Conservation (phyloP, 1,140 invertebrate genomes). For the Psilanteris sp. region DNA sequence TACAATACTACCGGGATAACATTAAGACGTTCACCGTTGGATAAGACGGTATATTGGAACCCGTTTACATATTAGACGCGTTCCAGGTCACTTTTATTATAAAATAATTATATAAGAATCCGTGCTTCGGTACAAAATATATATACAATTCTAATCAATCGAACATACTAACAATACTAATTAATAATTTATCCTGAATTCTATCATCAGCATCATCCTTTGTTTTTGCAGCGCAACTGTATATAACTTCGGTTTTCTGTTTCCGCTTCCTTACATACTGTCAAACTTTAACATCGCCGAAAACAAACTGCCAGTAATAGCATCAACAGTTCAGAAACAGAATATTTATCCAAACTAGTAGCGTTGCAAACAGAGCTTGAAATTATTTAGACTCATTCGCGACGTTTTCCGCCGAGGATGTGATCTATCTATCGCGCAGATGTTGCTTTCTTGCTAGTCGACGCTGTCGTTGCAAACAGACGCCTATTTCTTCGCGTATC, state of each 20-base stretch:
- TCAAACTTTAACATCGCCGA: conserved; percentile 8
- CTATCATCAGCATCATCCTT: background rate
- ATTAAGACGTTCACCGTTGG: conserved; percentile 27
- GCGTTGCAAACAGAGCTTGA: conserved; percentile 34
- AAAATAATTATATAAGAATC: too few species aligned
- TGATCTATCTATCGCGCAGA: conserved; percentile 40
- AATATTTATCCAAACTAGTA: conserved; percentile 40
- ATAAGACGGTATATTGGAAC: conserved; percentile 35
- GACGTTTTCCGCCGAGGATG: conserved; percentile 41
- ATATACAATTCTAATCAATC: too few species aligned
- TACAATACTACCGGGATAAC: conserved; percentile 30
- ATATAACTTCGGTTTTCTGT: conserved; percentile 21
- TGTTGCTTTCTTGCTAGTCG: conserved; percentile 28
- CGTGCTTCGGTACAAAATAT: too few species aligned
- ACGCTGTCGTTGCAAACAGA: conserved; percentile 40
- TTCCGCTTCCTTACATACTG: conserved; percentile 18
- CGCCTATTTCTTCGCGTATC: conserved; percentile 37
- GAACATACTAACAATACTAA: too few species aligned
- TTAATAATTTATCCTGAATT: conserved; percentile 18
- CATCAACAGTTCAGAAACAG: conserved; percentile 26
- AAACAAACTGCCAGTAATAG: conserved; percentile 26
- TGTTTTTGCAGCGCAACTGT: conserved; percentile 22
- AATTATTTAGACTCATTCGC: conserved; percentile 49
- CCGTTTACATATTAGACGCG: conserved; percentile 42
- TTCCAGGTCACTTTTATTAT: conserved; percentile 37